Evolutionary conservation across 2,113 vertebrate species (phyloP).

Genomic region (Cariama cristata): DNA sequence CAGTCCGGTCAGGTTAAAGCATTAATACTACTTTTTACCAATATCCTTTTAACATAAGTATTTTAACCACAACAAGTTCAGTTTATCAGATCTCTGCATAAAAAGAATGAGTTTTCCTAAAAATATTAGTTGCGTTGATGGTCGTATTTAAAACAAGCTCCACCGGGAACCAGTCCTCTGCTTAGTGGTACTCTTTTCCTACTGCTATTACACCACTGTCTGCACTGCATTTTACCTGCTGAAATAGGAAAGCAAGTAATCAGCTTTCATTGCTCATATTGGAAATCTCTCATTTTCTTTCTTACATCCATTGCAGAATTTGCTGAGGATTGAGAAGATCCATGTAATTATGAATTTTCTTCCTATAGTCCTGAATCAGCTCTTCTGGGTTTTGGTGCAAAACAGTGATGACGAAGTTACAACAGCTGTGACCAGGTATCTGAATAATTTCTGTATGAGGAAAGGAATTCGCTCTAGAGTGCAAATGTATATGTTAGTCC

Average conservation of each 20-base stretch:
- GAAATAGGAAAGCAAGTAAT: background rate
- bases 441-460: background rate
- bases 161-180: background rate
- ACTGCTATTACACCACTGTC: background rate
- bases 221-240: background rate
- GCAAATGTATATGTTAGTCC: background rate
- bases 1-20: background rate
- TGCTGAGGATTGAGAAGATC: constrained; percentile 93
- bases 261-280: background rate
- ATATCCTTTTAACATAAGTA: background rate
- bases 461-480: background rate
- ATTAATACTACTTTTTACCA: background rate
- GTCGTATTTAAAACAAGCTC: background rate
- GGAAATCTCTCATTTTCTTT: background rate
- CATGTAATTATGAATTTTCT: constrained; percentile 93
- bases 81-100: background rate
- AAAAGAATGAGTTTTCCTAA: background rate
- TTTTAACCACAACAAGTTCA: background rate
- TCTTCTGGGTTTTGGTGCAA: constrained; percentile 92
- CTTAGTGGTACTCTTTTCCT: background rate
- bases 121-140: background rate
- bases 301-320: constrained; percentile 79
- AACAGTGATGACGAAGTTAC: constrained; percentile 90
- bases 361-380: constrained; percentile 95
- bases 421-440: constrained; percentile 89